Evolutionary conservation across 2,888 invertebrate species (phyloP).

Genomic region (Tineola bisselliella): DNA sequence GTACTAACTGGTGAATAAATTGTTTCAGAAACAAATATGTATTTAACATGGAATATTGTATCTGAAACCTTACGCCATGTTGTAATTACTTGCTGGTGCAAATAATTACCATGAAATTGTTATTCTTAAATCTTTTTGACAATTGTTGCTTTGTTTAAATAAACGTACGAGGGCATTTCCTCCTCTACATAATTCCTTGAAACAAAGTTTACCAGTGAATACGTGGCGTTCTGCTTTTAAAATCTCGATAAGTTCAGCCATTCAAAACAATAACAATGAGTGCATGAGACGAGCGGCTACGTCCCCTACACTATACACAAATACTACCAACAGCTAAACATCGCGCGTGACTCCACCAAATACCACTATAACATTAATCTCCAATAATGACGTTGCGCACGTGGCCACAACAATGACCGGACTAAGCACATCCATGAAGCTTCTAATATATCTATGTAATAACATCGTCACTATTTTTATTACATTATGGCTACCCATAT

Average conservation of each 20-base stretch:
- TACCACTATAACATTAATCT: slow-evolving; percentile 28
- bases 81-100: too few species aligned
- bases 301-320: not conserved
- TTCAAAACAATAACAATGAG: slow-evolving; percentile 43
- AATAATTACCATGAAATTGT: too few species aligned
- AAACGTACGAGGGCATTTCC: too few species aligned
- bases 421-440: slow-evolving; percentile 67
- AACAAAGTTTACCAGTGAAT: too few species aligned
- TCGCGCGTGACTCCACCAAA: slow-evolving; percentile 22
- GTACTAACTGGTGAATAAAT: too few species aligned
- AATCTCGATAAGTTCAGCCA: slow-evolving; percentile 30
- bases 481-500: slow-evolving; percentile 55
- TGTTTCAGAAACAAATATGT: too few species aligned
- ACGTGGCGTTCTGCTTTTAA: too few species aligned
- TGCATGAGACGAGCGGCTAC: slow-evolving; percentile 17
- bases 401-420: slow-evolving; percentile 21
- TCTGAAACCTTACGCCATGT: too few species aligned
- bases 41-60: too few species aligned
- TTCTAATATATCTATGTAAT: slow-evolving; percentile 44
- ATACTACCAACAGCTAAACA: slow-evolving; percentile 12
- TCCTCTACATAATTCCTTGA: too few species aligned
- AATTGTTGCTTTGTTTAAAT: too few species aligned
- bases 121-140: too few species aligned
- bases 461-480: slow-evolving; percentile 46
- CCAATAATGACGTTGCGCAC: slow-evolving; percentile 33